These are phyloP conservation scores for Neuroscelio doddi DNA, from an alignment of 2,888 invertebrate genomes.

Conservation along the genomic window DNA sequence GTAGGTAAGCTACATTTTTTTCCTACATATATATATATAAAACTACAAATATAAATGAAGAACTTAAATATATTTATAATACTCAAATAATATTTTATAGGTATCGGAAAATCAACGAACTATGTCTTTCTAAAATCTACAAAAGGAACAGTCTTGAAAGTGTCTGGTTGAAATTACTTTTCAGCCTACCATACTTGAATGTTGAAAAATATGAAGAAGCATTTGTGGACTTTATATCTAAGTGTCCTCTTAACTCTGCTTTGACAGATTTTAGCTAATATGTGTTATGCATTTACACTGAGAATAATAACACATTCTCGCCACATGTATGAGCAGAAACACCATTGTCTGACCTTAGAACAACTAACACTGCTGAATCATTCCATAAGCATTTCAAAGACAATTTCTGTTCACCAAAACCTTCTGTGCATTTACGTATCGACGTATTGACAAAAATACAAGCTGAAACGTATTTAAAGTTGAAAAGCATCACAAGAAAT, in stretches of 20 bases:
- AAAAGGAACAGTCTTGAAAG: background rate
- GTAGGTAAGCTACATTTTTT: no score
- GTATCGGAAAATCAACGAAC: conserved; percentile 14
- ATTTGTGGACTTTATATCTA: conserved; percentile 5
- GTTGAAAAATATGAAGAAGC: conserved; percentile 5
- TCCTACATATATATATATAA: no score
- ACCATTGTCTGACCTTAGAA: background rate
- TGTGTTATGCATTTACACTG: conserved; percentile 13
- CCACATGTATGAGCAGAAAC: conserved; percentile 12
- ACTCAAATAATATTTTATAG: no score
- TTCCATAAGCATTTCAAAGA: conserved; percentile 15
- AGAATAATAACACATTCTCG: background rate
- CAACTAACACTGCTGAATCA: conserved; percentile 16
- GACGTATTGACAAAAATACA: background rate
- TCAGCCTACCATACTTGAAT: conserved; percentile 8
- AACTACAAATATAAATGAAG: no score
- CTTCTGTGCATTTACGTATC: background rate
- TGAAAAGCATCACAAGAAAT: no score
- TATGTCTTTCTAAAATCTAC: background rate
- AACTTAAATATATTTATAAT: no score
- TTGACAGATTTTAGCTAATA: conserved; percentile 6
- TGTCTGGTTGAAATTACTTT: conserved; percentile 12
- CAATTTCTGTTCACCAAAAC: conserved; percentile 10
- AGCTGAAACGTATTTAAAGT: background rate
- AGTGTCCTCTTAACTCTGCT: background rate